phyloP scores from a whole-genome alignment of 53 echinoderm and acorn worm genomes.

The Holothuria leucospilota region DNA sequence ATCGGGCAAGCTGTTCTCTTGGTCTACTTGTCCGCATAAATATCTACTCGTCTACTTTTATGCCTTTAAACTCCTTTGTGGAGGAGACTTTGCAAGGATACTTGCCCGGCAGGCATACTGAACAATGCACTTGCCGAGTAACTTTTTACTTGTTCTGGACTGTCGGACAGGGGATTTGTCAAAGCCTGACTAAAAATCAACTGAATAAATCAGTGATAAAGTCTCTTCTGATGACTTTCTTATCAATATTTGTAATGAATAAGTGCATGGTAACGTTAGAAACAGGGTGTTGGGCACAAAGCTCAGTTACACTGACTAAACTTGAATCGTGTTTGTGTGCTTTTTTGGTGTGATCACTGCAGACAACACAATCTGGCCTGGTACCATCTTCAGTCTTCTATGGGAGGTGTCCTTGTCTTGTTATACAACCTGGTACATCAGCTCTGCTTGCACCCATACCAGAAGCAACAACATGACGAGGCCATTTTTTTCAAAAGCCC shows the following conservation, averaged over 20 bases:
- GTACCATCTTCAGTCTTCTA: neutral
- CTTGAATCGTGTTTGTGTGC: slow-evolving; percentile 11
- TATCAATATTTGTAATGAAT: slow-evolving; percentile 1
- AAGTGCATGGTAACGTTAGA: neutral
- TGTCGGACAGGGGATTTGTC: no score
- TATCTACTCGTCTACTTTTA: no score
- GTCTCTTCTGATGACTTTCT: neutral
- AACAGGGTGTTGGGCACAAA: neutral
- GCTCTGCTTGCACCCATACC: neutral
- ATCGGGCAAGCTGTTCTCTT: no score
- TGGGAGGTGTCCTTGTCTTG: slow-evolving; percentile 11
- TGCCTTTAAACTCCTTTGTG: no score
- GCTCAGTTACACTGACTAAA: neutral
- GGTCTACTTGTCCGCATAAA: no score
- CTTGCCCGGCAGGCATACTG: no score
- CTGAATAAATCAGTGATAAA: no score
- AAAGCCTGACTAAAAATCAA: no score
- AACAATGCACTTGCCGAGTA: no score
- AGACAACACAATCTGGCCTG: slow-evolving; percentile 29
- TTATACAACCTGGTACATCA: neutral
- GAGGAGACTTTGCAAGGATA: no score
- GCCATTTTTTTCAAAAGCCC: slow-evolving; percentile 24
- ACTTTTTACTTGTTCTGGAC: no score
- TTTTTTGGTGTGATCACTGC: neutral
- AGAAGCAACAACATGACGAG: neutral